phyloP scores from a whole-genome alignment of 2,888 invertebrate genomes.

The Lithosia quadra region DNA sequence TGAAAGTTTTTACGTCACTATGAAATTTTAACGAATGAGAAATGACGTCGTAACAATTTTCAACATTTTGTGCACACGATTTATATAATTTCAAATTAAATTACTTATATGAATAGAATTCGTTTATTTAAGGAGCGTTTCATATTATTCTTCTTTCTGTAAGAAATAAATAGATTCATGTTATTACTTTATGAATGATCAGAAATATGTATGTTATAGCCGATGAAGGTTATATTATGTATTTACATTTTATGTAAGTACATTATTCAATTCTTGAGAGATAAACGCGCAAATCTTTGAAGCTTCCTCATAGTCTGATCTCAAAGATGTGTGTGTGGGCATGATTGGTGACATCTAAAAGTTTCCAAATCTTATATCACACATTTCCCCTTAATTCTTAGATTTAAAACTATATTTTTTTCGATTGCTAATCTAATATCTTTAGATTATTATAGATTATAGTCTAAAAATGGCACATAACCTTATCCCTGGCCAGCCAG shows the following conservation, averaged over 20 bases:
- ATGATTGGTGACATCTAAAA: background rate
- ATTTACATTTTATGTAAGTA: background rate
- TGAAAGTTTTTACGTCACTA: slow-evolving; percentile 11
- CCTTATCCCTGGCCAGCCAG: too few species aligned
- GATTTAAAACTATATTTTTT: too few species aligned
- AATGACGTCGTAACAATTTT: slow-evolving; percentile 8
- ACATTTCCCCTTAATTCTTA: background rate
- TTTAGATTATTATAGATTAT: too few species aligned
- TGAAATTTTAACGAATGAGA: slow-evolving; percentile 16
- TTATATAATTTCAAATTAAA: background rate
- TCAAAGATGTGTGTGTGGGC: background rate
- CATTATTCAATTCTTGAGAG: background rate
- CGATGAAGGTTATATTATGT: background rate
- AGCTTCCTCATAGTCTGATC: background rate
- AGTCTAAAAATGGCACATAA: too few species aligned
- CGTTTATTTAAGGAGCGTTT: background rate
- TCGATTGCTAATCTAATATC: too few species aligned
- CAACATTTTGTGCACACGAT: background rate
- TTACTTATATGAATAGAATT: too few species aligned
- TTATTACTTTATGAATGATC: background rate
- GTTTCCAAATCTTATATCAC: background rate
- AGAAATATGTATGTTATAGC: background rate
- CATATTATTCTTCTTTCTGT: background rate
- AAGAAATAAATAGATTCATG: background rate
- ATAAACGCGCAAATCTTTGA: background rate